Evolutionary conservation across 2,888 invertebrate genomes (phyloP).

Genomic region (Coenonympha arcania): DNA sequence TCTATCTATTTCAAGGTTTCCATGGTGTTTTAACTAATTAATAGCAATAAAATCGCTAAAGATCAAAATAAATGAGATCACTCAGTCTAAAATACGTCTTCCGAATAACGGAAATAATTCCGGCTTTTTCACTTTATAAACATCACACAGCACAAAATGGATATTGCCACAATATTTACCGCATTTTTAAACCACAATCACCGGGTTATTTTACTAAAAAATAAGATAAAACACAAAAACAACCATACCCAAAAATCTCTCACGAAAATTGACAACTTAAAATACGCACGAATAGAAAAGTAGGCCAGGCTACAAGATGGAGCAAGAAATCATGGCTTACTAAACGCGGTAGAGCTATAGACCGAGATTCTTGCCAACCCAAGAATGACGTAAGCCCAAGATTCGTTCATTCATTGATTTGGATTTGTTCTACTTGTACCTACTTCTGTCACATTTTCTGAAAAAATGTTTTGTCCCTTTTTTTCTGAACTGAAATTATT

Average conservation of each 20-base stretch:
- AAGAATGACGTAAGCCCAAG: conserved; percentile 51
- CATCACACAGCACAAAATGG: conserved; percentile 22
- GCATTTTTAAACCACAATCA: conserved; percentile 2
- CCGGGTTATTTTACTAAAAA: conserved; percentile 22
- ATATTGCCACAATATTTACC: background rate
- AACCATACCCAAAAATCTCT: conserved; percentile 44
- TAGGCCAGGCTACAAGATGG: background rate
- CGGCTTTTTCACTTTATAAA: conserved; percentile 3
- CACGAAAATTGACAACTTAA: conserved; percentile 36
- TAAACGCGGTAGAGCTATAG: conserved; percentile 38
- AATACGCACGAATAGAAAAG: conserved; percentile 16
- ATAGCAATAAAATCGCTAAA: conserved; percentile 3
- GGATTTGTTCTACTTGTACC: conserved; percentile 20
- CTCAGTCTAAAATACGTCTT: conserved; percentile 24
- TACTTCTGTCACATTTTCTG: background rate
- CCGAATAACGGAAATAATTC: background rate
- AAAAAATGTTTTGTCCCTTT: background rate
- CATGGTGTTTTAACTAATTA: background rate
- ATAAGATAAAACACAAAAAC: conserved; percentile 22
- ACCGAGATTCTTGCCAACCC: conserved; percentile 51
- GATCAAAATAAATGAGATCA: conserved; percentile 48
- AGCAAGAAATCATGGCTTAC: conserved; percentile 27
- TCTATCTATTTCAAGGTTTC: conserved; percentile 5
- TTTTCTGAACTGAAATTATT: no score
- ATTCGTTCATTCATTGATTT: conserved; percentile 27